Evolutionary conservation across 2,888 invertebrate species (phyloP), one percentile per base, ranked within the genome.

Genomic region (Oxystoma pomonae): DNA sequence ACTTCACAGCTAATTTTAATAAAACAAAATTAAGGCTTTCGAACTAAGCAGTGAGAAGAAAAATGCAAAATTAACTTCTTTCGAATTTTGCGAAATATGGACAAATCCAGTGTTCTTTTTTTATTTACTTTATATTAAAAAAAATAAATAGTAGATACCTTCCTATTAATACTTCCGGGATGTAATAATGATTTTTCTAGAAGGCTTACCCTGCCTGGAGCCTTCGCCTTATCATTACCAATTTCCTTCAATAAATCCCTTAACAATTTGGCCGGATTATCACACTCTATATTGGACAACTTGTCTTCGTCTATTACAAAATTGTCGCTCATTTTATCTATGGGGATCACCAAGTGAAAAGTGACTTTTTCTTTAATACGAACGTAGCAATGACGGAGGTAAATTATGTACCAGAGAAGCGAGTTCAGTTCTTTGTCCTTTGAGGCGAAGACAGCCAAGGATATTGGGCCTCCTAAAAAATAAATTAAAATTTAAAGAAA

Each of bases 361-460:
- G 86, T 87, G 16, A 94, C 85, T 69, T 90, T 85, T 59, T 90
- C 87, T 67, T 87, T 86, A 16, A 94, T 85, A 60, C 87, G 86
- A 1, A 85, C 83, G 76, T 88, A 90, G 74, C 95, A 95, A 60
- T 86, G 83, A 57, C 89, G 85, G 72, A 95, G 80, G 83, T 90
- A 94, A 19, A 87, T 83, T 9, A 92, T 82, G 75, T 92, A 95
- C 61, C 86, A 84, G 74, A 91, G 84, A 50, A 93, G 78, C 1
- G 90, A 81, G 65, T 87, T 85, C 69, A 91, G 85, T 76, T 95
- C 94, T 64, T 88, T 87, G 71, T 90, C 89, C 1, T 90, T 16
- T 88, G 91, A 88, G 0, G 90, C 89, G 76, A 89, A 95, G 0
- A 93, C 84, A 0, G 94, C 92, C 0, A 90, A 85, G 0, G 94